Evolutionary conservation across 2,888 invertebrate species (phyloP).

Genomic region (Sinodicranocentrus sp.): DNA sequence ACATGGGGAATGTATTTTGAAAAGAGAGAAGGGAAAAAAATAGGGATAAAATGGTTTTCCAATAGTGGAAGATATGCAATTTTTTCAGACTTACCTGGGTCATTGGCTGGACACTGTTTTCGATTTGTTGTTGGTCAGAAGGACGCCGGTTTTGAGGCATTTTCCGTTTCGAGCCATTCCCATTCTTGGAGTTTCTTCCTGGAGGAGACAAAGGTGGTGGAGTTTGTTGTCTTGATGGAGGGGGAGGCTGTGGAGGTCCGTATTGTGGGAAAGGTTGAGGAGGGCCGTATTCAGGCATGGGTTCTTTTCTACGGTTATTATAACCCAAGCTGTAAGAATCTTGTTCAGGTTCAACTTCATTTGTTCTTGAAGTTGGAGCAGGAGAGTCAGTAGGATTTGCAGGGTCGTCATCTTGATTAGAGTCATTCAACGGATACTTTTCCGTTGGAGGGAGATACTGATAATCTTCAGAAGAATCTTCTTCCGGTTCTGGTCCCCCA

Average conservation of each 20-base stretch:
- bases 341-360: conserved; percentile 37
- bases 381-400: conserved; percentile 43
- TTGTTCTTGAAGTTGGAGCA: conserved; percentile 26
- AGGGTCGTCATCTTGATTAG: conserved; percentile 23
- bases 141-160: conserved; percentile 25
- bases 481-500: conserved; percentile 58
- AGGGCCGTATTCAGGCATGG: conserved; percentile 44
- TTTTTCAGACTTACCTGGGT: conserved; percentile 36
- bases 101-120: conserved; percentile 62
- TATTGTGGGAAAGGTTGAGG: conserved; percentile 3
- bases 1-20: too few relatives aligned
- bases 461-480: conserved; percentile 70
- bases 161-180: conserved; percentile 18
- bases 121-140: conserved; percentile 72
- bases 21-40: too few relatives aligned
- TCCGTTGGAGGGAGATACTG: conserved; percentile 42
- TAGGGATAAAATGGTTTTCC: too few relatives aligned
- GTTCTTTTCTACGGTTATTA: neutral
- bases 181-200: conserved; percentile 11
- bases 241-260: neutral
- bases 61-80: conserved; percentile 10
- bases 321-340: conserved; percentile 33
- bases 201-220: neutral
- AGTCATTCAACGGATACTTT: conserved; percentile 34
- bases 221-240: conserved; percentile 14